Evolutionary conservation across 2,888 invertebrate species (phyloP).

Genomic region (Drosophila percnosoma): DNA sequence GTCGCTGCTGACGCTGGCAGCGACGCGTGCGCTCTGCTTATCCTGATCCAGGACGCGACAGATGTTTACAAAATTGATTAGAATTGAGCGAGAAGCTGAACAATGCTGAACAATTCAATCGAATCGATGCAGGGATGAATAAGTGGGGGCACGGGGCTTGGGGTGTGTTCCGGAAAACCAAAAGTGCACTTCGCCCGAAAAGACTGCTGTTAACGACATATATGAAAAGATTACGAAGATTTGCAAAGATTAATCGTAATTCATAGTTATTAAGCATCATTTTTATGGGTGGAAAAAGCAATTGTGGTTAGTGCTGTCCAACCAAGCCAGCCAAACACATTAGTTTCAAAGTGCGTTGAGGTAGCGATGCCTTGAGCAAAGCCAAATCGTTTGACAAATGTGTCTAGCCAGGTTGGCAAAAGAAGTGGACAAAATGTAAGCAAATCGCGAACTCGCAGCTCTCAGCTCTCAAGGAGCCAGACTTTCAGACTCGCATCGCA

Average conservation of each 20-base stretch:
- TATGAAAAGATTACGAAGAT: conserved; percentile 61
- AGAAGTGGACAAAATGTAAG: conserved; percentile 2
- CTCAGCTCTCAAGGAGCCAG: not conserved
- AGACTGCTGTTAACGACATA: conserved; percentile 59
- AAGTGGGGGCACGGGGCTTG: not conserved
- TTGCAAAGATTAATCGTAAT: conserved; percentile 35
- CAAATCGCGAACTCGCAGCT: not conserved
- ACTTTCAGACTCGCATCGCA: conserved; percentile 9
- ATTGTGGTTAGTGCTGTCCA: conserved; percentile 55
- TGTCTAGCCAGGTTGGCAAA: conserved; percentile 68
- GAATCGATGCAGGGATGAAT: conserved; percentile 28
- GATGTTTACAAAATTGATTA: conserved; percentile 79
- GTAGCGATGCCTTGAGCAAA: conserved; percentile 36
- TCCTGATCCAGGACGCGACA: conserved; percentile 67
- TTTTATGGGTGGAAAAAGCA: conserved; percentile 41
- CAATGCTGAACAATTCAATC: conserved; percentile 45
- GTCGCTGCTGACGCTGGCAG: conserved; percentile 34
- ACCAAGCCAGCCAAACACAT: conserved; percentile 41
- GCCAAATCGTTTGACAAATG: conserved; percentile 75
- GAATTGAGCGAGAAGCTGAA: conserved; percentile 49
- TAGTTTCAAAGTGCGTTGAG: conserved; percentile 5
- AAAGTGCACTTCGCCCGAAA: conserved; percentile 38
- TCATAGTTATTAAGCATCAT: conserved; percentile 49
- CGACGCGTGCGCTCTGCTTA: conserved; percentile 66
- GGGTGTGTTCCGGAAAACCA: not conserved